Evolutionary conservation across 2,113 vertebrate genomes (phyloP).

Genomic region (Gymnobelideus leadbeateri): DNA sequence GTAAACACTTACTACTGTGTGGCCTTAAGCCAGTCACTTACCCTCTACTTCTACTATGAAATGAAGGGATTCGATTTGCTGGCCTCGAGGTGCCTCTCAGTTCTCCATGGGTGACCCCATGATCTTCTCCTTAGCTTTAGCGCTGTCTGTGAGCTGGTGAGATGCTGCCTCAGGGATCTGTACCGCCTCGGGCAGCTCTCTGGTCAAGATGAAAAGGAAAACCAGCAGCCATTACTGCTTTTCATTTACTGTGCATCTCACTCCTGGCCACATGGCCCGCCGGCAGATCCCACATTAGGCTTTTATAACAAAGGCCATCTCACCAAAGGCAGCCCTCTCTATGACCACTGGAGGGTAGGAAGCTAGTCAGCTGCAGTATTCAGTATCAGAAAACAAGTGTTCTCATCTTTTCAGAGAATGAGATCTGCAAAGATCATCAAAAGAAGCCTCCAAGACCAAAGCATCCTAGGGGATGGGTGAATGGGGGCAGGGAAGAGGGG

Average conservation of each 20-base stretch:
- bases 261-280: not conserved
- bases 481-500: not conserved
- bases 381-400: not conserved
- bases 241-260: not conserved
- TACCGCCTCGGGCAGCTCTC: not conserved
- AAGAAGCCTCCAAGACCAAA: no score
- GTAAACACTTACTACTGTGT: not conserved
- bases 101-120: not conserved
- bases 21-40: no score
- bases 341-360: not conserved
- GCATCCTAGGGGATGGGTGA: no score
- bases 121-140: not conserved
- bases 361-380: not conserved
- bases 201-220: not conserved
- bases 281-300: not conserved
- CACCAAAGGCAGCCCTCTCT: not conserved
- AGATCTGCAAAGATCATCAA: not conserved
- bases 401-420: not conserved
- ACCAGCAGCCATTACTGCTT: fast-evolving
- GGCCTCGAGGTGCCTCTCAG: not conserved
- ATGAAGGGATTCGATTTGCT: no score
- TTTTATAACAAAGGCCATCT: not conserved
- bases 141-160: not conserved
- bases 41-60: not conserved
- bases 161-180: not conserved